phyloP scores from a whole-genome alignment of 2,888 invertebrate species.

The Scaptomyza flava region DNA sequence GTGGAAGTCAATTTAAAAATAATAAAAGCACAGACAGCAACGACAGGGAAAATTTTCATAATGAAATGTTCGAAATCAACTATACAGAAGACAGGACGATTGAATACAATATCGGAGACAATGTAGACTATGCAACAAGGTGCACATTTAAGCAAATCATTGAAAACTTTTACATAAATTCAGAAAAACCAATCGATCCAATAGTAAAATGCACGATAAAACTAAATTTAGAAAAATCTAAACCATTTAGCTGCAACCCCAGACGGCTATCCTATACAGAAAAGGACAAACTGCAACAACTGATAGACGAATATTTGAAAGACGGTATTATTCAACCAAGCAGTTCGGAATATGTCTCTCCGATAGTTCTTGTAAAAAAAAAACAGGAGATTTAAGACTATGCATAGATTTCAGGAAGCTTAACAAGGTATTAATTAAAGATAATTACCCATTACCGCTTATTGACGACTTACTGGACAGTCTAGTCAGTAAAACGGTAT shows the following conservation, averaged over 20 bases:
- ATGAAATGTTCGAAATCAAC: not conserved
- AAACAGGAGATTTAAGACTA: not conserved
- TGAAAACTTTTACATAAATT: not conserved
- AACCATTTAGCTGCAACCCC: constrained; percentile 1
- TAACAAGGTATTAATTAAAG: constrained; percentile 1
- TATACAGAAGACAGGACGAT: not conserved
- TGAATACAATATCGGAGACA: not conserved
- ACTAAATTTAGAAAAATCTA: not conserved
- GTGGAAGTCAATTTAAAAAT: too few species aligned
- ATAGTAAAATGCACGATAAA: not conserved
- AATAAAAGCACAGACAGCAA: too few species aligned
- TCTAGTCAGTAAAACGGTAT: not conserved
- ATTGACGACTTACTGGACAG: constrained; percentile 5
- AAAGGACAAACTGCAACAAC: not conserved
- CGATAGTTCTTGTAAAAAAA: not conserved
- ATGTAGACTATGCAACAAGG: not conserved
- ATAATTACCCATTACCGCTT: constrained; percentile 1
- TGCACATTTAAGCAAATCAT: not conserved
- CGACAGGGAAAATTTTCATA: not conserved
- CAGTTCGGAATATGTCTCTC: not conserved
- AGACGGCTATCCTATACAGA: constrained; percentile 3
- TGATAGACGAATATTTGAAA: not conserved
- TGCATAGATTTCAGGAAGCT: not conserved
- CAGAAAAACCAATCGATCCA: not conserved
- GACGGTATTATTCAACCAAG: not conserved